These are phyloP conservation scores for Melanotaenia parkinsoni DNA, from an alignment of 2,797 vertebrate species.

Conservation along the genomic window DNA sequence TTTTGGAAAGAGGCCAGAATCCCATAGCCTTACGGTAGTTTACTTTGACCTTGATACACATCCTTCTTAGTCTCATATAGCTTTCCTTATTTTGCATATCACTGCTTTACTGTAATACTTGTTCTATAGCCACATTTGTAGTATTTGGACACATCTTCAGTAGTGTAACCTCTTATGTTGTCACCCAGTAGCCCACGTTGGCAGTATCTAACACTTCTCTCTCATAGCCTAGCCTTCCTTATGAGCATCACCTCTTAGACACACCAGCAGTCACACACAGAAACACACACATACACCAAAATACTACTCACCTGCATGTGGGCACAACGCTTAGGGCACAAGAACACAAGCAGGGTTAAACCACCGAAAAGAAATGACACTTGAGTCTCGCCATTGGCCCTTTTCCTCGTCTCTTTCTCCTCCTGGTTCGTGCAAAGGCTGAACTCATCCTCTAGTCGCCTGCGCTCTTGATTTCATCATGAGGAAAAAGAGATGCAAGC, in stretches of 20 bases:
- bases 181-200: conserved; percentile 80
- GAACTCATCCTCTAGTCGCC: conserved; percentile 16
- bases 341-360: conserved; percentile 77
- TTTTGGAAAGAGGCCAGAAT: conserved; percentile 82
- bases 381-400: conserved; percentile 52
- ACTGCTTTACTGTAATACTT: conserved; percentile 77
- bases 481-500: conserved; percentile 64
- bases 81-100: conserved; percentile 79
- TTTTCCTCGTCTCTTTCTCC: conserved; percentile 71
- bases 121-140: conserved; percentile 78
- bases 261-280: conserved; percentile 73
- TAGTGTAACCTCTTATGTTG: conserved; percentile 77
- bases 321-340: conserved; percentile 81
- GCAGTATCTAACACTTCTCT: conserved; percentile 82
- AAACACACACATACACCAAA: conserved; percentile 68
- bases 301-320: conserved; percentile 82
- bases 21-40: conserved; percentile 84
- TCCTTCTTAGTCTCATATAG: conserved; percentile 77
- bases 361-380: conserved; percentile 60
- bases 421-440: conserved; percentile 42
- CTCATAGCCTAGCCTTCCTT: conserved; percentile 76
- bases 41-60: conserved; percentile 83
- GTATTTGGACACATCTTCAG: conserved; percentile 76
- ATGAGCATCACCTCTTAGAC: conserved; percentile 77
- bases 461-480: conserved; percentile 25